Evolutionary conservation across 2,113 vertebrate species (phyloP), one percentile per base, ranked within the genome.

Genomic region (Pluvialis apricaria): DNA sequence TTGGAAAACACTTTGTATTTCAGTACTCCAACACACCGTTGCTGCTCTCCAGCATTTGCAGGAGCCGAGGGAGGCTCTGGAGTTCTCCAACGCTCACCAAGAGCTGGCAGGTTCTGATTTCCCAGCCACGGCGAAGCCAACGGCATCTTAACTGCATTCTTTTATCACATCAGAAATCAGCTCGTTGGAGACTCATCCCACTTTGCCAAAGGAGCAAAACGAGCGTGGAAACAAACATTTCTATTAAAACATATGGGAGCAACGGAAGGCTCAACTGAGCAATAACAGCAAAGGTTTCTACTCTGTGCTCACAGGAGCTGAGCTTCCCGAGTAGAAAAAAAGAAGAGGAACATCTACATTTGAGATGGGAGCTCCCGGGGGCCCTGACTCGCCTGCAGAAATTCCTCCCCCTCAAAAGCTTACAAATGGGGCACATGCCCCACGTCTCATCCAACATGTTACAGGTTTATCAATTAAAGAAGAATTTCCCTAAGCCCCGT

Each of bases 91-190:
- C 47, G 3, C 92, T 52, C 75, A 52, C 49, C 36, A 2, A 21
- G 68, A 36, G 21, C 87, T 21, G 62, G 54, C 75, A 47, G 40
- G 44, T 40, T 88, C 83, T 64, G 10, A 3, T 14, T 66, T 73
- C 54, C 86, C 68, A 44, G 4, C 10, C 44, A 10, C 4, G 18
- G n/a, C n/a, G 24, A 61, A 64, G 51, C 25, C 0, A 72, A 29
- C 0, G 2, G 40, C 17, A 11, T 10, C 69, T 25, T 5, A 15
- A 15, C 11, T 0, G 4, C 14, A n/a, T 19, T 85, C 58, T 66
- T 57, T 21, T 15, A 3, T 3, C 52, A 19, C 73, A 28, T 42
- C 86, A 9, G 69, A 10, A n/a, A 76, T 17, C 18, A 13, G 15
- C 72, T 79, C 18, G 1, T 4, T 0, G 38, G 51, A 80, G 88